These are phyloP conservation scores for Drosophila atroscutellata DNA, from an alignment of 2,888 invertebrate species.

Conservation along the genomic window DNA sequence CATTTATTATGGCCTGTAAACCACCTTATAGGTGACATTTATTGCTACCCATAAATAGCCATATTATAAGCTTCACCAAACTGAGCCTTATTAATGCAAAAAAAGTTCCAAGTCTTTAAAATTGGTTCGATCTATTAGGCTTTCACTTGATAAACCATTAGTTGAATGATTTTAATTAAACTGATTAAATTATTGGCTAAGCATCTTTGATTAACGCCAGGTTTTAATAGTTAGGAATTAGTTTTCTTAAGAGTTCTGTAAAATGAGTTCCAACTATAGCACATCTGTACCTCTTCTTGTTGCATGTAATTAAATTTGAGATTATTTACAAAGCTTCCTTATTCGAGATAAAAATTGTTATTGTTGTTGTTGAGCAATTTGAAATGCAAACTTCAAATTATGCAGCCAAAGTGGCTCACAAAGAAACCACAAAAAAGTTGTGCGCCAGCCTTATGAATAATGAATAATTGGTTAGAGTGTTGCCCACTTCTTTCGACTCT, in stretches of 20 bases:
- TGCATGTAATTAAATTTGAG: neutral
- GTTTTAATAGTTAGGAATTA: neutral
- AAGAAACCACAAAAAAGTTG: slow-evolving; percentile 24
- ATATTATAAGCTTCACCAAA: neutral
- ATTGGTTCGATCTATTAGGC: neutral
- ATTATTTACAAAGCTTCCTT: neutral
- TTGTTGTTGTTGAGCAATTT: neutral
- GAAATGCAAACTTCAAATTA: slow-evolving; percentile 42
- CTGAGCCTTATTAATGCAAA: neutral
- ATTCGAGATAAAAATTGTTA: neutral
- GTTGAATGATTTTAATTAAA: neutral
- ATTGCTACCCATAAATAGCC: neutral
- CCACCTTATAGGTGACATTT: neutral
- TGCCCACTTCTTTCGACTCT: slow-evolving; percentile 5
- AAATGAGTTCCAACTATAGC: neutral
- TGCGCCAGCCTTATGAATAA: slow-evolving; percentile 30
- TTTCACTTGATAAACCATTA: neutral
- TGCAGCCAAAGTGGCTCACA: slow-evolving; percentile 28
- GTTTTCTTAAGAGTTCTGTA: neutral
- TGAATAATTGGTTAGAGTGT: slow-evolving; percentile 31
- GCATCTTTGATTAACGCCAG: neutral
- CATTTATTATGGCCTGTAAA: neutral
- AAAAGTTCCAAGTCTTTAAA: neutral
- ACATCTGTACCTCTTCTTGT: neutral
- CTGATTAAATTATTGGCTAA: neutral